Conservation (phyloP, 2,888 invertebrate genomes). For the Rhamphomyia laevipes region DNA sequence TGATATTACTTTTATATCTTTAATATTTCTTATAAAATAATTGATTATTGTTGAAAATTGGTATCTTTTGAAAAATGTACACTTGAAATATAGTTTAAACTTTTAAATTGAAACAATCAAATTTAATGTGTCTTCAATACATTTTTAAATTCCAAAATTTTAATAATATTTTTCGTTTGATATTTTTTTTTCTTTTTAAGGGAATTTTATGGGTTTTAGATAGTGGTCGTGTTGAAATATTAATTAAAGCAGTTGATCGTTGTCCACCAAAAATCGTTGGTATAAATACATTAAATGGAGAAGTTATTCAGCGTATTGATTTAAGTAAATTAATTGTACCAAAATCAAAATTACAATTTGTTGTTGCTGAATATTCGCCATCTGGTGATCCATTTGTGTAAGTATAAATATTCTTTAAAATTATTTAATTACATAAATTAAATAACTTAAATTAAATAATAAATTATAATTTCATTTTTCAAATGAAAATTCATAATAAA, state of each 20-base stretch:
- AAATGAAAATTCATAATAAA: no score
- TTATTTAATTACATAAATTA: not conserved
- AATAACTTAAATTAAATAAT: constrained; percentile 7
- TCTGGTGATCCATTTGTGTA: constrained; percentile 40
- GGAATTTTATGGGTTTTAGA: constrained; percentile 50
- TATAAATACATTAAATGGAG: constrained; percentile 44
- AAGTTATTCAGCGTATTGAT: constrained; percentile 47
- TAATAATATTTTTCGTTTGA: not conserved
- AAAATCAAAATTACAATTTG: constrained; percentile 45
- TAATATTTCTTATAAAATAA: no score
- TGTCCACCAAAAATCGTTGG: constrained; percentile 50
- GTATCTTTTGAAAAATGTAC: no score
- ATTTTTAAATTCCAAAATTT: not conserved
- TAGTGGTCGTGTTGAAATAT: constrained; percentile 46
- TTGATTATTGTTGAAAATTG: no score
- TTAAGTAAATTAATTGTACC: constrained; percentile 40
- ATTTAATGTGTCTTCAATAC: no score
- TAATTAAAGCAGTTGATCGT: constrained; percentile 45
- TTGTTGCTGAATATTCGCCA: constrained; percentile 44
- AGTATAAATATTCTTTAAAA: constrained; percentile 19
- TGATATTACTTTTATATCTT: no score
- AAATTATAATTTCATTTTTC: not conserved
- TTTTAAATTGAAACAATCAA: no score
- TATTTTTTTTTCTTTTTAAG: constrained; percentile 17
- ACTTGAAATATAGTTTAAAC: no score